Evolutionary conservation across 1,140 invertebrate species (phyloP), one percentile per base, ranked within the genome.

Genomic region (Magallana ariakensis): DNA sequence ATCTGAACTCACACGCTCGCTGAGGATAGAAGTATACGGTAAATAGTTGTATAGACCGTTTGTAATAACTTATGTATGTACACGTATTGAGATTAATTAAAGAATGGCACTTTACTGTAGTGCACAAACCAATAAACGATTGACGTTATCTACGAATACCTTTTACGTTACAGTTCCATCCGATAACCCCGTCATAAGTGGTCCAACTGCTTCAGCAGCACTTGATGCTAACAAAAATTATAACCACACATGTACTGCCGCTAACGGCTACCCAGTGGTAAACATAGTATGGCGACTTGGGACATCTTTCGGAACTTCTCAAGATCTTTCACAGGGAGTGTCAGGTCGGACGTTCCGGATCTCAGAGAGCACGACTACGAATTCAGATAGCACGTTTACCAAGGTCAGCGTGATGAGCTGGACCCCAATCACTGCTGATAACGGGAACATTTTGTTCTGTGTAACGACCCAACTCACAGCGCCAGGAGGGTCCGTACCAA

Each of bases 1-100:
- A 16, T 26, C 8, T 22, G 53, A 54, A 16, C 80, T 82, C 10
- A 7, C 10, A 10, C 46, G 55, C 16, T 55, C 80, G n/a, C 19
- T 54, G 46, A 55, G 54, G 13, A 82, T 82, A 56, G 55, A 54
- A 82, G 55, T 82, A 9, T 82, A 82, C 46, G 80, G 80, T 82
- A 82, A 82, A 26, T 75, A 13, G 33, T 46, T 46, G 33, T 46
- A 46, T 46, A 46, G 2, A 46, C 33, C 33, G 5, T 46, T 46
- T 46, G 33, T 46, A 46, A 46, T 46, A 46, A 5, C 33, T 4
- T 5, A 46, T 46, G 3, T 46, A 46, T 46, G 33, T 46, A 46
- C 33, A 46, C 33, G 33, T 46, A 46, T 46, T 46, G 33, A 46
- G 33, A 4, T 46, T 46, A 46, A 46, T 46, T 46, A 46, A 46